Evolutionary conservation across 1,140 invertebrate genomes (phyloP), one percentile per base, ranked within the genome.

Genomic region (Drosophila willistoni): DNA sequence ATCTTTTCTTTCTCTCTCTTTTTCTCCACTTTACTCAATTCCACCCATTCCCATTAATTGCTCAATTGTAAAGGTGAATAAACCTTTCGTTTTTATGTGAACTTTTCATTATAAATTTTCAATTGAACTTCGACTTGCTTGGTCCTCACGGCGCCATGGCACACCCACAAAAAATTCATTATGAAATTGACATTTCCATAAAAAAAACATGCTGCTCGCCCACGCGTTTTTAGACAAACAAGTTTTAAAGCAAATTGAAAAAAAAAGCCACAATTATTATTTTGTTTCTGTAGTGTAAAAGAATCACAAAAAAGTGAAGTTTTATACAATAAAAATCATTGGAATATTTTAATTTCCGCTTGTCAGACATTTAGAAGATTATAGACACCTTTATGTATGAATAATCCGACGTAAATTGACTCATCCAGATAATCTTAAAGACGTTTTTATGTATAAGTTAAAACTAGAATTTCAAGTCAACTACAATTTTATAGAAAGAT

Each of bases 51-150:
- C 44, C 72, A 74, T 71, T 74, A 78, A 78, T 75, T 78, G 76
- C 76, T 78, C 64, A 78, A 78, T 78, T 71, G 72, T 64, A 54
- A 19, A 75, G 72, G 66, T 75, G 71, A 79, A 79, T 72, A 71
- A 79, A 79, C 76, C 68, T 62, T 54, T 34, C 51, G 51, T 59
- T 56, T 29, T 41, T 65, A 36, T 62, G 65, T 74, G 67, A 77
- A 74, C 75, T 74, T 74, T 74, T 69, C 13, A 14, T 47, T 29
- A 29, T 29, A 29, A 0, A 29, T 29, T 29, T 19, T 47, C 13
- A 12, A 19, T 51, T 51, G 17, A 51, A 51, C 17, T 51, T 51
- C 17, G 19, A 51, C 44, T 9, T 29, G 29, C 14, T 47, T 47
- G 44, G 14, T 47, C 44, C 44, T 6, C 44, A 19, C 19, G 51